Conservation (phyloP, 1,140 invertebrate species). For the Penaeus chinensis region DNA sequence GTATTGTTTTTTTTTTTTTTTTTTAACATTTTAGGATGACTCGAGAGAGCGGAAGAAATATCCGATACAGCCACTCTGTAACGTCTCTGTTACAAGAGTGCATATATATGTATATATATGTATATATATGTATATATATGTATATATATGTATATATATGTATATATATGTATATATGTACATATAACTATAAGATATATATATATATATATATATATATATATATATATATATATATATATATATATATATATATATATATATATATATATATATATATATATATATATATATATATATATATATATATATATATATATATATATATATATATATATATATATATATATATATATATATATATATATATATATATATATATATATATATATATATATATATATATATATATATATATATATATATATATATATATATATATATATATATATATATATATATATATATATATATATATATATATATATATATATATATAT, state of each 20-base stretch:
- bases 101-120: background rate
- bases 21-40: too few species aligned
- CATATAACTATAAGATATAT: too few species aligned
- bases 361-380: background rate
- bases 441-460: background rate
- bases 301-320: background rate
- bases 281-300: background rate
- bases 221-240: too few species aligned
- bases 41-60: too few species aligned
- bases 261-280: background rate
- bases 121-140: background rate
- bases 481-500: too few species aligned
- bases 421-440: conserved; percentile 1
- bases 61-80: background rate
- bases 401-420: conserved; percentile 10
- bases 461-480: too few species aligned
- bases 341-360: background rate
- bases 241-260: too few species aligned
- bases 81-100: background rate
- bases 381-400: background rate
- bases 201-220: too few species aligned
- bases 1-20: too few species aligned
- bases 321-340: too few species aligned
- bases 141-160: background rate
- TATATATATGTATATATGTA: background rate